These are phyloP conservation scores for Diplodus puntazzo DNA, from an alignment of 2,797 vertebrate genomes.

Conservation along the genomic window DNA sequence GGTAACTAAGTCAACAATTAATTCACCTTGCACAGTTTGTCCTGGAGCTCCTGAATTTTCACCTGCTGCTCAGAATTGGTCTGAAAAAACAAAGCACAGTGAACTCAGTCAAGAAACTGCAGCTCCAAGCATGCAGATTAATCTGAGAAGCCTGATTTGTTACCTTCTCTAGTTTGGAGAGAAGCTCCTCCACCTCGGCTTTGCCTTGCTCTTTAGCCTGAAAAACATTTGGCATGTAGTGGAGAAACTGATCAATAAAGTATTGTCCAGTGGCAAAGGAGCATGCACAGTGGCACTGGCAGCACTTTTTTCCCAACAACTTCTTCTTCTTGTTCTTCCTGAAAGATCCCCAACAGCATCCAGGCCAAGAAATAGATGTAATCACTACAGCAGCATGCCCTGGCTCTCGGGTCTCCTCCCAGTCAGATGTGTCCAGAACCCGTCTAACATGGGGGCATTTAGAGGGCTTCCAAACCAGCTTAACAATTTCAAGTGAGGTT, in stretches of 20 bases:
- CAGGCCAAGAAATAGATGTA: slow-evolving; percentile 6
- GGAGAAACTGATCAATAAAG: slow-evolving; percentile 17
- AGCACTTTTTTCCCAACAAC: background rate
- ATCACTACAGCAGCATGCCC: slow-evolving; percentile 3
- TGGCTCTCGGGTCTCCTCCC: slow-evolving; percentile 4
- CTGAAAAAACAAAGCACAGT: slow-evolving; percentile 73
- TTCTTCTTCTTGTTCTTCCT: background rate
- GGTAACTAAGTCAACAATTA: background rate
- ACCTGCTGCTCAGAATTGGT: slow-evolving; percentile 96
- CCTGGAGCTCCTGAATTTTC: slow-evolving; percentile 97
- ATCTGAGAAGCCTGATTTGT: background rate
- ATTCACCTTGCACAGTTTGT: slow-evolving; percentile 95
- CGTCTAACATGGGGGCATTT: background rate
- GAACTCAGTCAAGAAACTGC: background rate
- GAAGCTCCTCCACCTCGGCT: slow-evolving; percentile 94
- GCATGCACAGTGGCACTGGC: background rate
- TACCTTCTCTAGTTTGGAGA: slow-evolving; percentile 97
- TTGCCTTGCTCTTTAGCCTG: slow-evolving; percentile 99
- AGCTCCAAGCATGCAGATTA: background rate
- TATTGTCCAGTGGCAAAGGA: background rate
- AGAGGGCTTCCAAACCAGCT: background rate
- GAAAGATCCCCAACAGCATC: background rate
- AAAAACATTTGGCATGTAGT: slow-evolving; percentile 47
- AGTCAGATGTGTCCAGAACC: background rate
- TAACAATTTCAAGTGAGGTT: background rate